Base-by-base conservation (phyloP, 2,797 vertebrate genomes). In the Falco concolor region DNA sequence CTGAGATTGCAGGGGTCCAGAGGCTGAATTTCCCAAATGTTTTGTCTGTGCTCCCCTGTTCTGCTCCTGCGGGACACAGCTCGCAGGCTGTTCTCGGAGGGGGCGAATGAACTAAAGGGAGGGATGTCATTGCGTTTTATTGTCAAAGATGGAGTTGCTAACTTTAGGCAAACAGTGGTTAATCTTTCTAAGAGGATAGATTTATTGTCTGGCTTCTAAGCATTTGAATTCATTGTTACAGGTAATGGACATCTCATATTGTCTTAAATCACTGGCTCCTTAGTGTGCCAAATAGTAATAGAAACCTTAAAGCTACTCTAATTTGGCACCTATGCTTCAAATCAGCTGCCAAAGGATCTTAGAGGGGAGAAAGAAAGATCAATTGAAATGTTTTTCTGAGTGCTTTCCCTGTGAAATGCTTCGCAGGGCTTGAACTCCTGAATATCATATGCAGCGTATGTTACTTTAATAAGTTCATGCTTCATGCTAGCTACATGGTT, bases 251-350 rank as follows among this genome's bases (percentile, higher is more conserved):
- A 92, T 96, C 97, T 97, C 95, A 86, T 95, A 96, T 95, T 96
- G 95, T 96, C 95, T 95, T 97, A 97, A 97, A 97, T 97, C 96
- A 97, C 90, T 82, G 80, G 83, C 94, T 97, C 75, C 80, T 94
- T 84, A 82, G 49, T 54, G 82, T 95, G 96, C 95, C 96, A 97
- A 84, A 96, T 82, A 85, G 93, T 85, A 97, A 96, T 89, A 97
- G 94, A 95, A 97, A 92, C 89, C 96, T 86, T 93, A 88, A 77
- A 96, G 95, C 94, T 95, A 72, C 96, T 88, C 95, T 96, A 89
- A 97, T 97, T 97, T 97, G 97, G 97, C 96, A 97, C 84, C 96
- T 95, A n/a, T 84, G 88, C 85, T 96, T 95, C 84, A 81, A 93
- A 91, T 94, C 73, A 42, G 77, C 91, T 96, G 95, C 95, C 96